Percentiles rank a stretch among this genome's conserved stretches.
Evolutionary conservation across 2,888 invertebrate species (phyloP).

Genomic region (Drosophila maculinotata): DNA sequence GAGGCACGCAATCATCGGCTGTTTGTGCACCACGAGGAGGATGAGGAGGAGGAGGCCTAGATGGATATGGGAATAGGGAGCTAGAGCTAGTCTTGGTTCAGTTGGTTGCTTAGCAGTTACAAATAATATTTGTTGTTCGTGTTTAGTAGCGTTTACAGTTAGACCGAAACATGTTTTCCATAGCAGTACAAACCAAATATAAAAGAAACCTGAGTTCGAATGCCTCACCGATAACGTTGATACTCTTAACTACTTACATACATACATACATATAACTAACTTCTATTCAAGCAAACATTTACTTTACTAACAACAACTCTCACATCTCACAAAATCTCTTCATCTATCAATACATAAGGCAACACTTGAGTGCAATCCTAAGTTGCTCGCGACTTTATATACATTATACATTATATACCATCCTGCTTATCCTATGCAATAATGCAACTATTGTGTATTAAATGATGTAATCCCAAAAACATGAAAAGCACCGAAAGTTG

Average conservation of each 20-base stretch:
- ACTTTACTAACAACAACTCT: slow-evolving; percentile 17
- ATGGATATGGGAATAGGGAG: background rate
- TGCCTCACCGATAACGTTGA: slow-evolving; percentile 73
- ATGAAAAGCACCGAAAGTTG: slow-evolving; percentile 77
- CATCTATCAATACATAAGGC: slow-evolving; percentile 16
- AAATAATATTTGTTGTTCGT: slow-evolving; percentile 54
- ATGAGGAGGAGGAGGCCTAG: slow-evolving; percentile 82
- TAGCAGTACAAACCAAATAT: slow-evolving; percentile 32
- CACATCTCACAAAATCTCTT: slow-evolving; percentile 1
- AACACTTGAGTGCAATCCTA: slow-evolving; percentile 27
- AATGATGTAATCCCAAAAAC: slow-evolving; percentile 41
- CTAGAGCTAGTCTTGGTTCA: slow-evolving; percentile 15
- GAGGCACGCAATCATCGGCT: slow-evolving; percentile 80
- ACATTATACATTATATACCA: slow-evolving; percentile 9
- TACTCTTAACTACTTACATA: slow-evolving; percentile 32
- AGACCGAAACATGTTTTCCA: slow-evolving; percentile 43
- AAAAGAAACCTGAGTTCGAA: slow-evolving; percentile 58
- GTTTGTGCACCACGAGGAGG: slow-evolving; percentile 79
- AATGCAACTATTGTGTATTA: slow-evolving; percentile 29
- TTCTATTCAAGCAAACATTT: slow-evolving; percentile 18
- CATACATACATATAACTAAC: slow-evolving; percentile 6
- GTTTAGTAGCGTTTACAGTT: slow-evolving; percentile 69
- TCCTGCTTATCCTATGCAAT: slow-evolving; percentile 40
- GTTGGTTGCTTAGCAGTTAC: slow-evolving; percentile 45
- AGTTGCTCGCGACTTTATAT: slow-evolving; percentile 14